Evolutionary conservation across 2,888 invertebrate genomes (phyloP), one percentile per base, ranked within the genome.

Genomic region (Eudemis profundana): DNA sequence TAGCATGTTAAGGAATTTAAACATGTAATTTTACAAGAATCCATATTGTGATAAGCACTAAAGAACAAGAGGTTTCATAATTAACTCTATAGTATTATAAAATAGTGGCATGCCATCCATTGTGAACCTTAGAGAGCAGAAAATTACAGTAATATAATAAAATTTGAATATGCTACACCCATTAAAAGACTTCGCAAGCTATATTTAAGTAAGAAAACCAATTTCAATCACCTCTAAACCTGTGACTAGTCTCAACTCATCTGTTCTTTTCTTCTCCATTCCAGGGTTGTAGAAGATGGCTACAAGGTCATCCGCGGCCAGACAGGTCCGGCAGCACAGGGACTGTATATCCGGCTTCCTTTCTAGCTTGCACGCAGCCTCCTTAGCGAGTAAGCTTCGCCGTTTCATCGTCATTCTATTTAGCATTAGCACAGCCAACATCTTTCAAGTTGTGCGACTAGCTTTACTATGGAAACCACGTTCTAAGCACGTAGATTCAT

Each of bases 211-310:
- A n/a, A n/a, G n/a, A n/a, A n/a, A n/a, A n/a, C n/a, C n/a, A n/a
- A n/a, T n/a, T n/a, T n/a, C n/a, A n/a, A 12, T 5, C 53, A 69
- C 69, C 64, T 69, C 63, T 14, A 68, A 44, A 4, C 69, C 69
- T 1, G 69, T 69, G 4, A 68, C 66, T 0, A 66, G 46, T 12
- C 8, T 29, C 36, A 69, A 47, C 0, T 69, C 69, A 15, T 63
- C 68, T 0, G 62, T 47, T 10, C 69, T 38, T 42, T 68, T 69
- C 10, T 46, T 63, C 15, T 63, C 56, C 33, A 38, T 61, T 0
- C 50, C 65, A 3, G 54, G 19, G 29, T 23, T 51, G 5, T 36
- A 62, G 33, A 69, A 69, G n/a, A 69, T 68, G n/a, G 68, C 36
- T 4, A 59, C 59, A 7, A 69, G 42, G 19, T 64, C 68, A 2